Conservation (phyloP, 2,797 vertebrate species). For the Pseudotriccus pelzelni region DNA sequence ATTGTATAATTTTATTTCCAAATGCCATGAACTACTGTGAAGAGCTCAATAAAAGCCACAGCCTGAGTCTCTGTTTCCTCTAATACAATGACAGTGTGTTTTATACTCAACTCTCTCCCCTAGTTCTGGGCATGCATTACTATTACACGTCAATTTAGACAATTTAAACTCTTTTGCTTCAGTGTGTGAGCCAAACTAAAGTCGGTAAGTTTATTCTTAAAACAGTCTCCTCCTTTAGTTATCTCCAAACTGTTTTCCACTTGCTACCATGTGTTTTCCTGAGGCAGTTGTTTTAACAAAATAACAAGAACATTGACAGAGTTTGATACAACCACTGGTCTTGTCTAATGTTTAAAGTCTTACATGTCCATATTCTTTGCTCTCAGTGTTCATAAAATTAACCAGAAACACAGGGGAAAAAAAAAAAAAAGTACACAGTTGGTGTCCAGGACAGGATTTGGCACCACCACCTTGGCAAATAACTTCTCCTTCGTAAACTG, state of each 20-base stretch:
- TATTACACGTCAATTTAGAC: neutral
- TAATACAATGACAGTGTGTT: neutral
- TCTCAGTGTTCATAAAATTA: neutral
- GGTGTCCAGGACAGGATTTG: neutral
- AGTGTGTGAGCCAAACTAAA: neutral
- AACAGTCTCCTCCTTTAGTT: neutral
- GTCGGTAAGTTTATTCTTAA: neutral
- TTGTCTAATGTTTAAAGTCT: neutral
- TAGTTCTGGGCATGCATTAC: neutral
- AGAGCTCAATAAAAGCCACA: neutral
- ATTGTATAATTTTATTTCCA: neutral
- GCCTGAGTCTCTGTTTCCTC: neutral
- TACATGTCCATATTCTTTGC: neutral
- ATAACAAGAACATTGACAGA: neutral
- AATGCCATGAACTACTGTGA: neutral
- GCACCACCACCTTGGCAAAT: neutral
- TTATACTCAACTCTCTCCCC: neutral
- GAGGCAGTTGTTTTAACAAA: neutral
- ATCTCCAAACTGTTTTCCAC: neutral
- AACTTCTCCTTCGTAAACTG: neutral
- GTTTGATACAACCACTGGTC: neutral
- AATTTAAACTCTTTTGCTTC: neutral
- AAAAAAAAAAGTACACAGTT: neutral
- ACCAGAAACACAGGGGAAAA: neutral
- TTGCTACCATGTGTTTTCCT: neutral